Evolutionary conservation across 2,113 vertebrate species (phyloP).

Genomic region (Ptilorrhoa leucosticta): DNA sequence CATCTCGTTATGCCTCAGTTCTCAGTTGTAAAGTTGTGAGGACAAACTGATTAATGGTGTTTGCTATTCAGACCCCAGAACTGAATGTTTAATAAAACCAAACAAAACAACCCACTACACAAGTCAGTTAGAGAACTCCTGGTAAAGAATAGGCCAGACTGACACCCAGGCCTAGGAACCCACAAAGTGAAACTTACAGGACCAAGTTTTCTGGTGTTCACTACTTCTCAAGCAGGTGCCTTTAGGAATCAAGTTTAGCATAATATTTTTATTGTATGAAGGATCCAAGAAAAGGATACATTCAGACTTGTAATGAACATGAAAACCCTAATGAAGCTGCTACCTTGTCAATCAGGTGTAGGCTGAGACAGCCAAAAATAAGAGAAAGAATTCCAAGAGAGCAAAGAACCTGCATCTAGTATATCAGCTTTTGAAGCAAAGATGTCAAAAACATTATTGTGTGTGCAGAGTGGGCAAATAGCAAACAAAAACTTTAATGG

Average conservation of each 20-base stretch:
- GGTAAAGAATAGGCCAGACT: not conserved
- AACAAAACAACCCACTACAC: not conserved
- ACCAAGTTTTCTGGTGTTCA: not conserved
- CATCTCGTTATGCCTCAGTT: not conserved
- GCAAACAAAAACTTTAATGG: not conserved
- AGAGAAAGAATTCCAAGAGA: not conserved
- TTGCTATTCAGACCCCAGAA: not conserved
- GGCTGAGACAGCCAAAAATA: constrained; percentile 3
- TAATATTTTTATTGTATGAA: not conserved
- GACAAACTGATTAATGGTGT: not conserved
- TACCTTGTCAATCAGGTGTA: not conserved
- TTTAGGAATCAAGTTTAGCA: not conserved
- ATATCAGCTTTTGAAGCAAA: not conserved
- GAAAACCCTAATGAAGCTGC: not conserved
- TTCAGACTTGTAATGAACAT: not conserved
- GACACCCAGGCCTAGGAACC: not conserved
- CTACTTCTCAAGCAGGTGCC: not conserved
- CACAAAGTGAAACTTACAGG: not conserved
- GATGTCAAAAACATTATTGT: not conserved
- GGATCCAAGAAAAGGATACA: not conserved
- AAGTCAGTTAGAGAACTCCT: not conserved
- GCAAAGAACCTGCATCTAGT: not conserved
- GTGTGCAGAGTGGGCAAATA: not conserved
- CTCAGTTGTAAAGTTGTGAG: not conserved
- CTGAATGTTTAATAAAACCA: not conserved